These are phyloP conservation scores for Nicator chloris DNA, from an alignment of 2,113 vertebrate species.

Conservation along the genomic window DNA sequence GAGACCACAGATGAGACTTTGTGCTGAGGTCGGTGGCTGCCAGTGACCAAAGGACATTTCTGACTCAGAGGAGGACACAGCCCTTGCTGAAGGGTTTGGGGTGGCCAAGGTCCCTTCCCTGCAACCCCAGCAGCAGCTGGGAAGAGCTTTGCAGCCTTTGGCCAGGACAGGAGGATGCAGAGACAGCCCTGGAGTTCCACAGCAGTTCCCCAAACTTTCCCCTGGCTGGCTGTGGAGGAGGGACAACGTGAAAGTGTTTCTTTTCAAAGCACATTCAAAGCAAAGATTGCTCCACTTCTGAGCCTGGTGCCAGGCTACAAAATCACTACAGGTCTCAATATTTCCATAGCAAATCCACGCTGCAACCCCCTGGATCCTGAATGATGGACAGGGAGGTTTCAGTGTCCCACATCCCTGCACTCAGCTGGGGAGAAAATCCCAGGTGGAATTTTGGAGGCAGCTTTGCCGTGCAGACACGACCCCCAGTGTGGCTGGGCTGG, in stretches of 20 bases:
- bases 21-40: background rate
- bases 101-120: background rate
- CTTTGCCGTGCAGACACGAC: background rate
- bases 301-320: background rate
- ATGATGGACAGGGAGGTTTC: background rate
- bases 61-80: background rate
- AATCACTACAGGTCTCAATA: background rate
- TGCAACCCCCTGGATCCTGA: background rate
- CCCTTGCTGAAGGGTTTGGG: rapidly evolving
- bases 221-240: background rate
- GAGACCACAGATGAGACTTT: background rate
- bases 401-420: background rate
- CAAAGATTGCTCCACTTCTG: background rate
- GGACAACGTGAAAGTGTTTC: background rate
- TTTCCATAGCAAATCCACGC: background rate
- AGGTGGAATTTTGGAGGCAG: background rate
- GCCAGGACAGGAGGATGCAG: background rate
- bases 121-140: background rate
- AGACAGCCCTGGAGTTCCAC: background rate
- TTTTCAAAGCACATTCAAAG: background rate
- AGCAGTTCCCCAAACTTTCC: background rate
- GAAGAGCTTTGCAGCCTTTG: background rate
- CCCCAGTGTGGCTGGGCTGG: rapidly evolving
- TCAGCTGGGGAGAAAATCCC: background rate
- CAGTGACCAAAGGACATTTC: background rate